Evolutionary conservation across 2,113 vertebrate species (phyloP).

Genomic region (Chlamydotis undulata): DNA sequence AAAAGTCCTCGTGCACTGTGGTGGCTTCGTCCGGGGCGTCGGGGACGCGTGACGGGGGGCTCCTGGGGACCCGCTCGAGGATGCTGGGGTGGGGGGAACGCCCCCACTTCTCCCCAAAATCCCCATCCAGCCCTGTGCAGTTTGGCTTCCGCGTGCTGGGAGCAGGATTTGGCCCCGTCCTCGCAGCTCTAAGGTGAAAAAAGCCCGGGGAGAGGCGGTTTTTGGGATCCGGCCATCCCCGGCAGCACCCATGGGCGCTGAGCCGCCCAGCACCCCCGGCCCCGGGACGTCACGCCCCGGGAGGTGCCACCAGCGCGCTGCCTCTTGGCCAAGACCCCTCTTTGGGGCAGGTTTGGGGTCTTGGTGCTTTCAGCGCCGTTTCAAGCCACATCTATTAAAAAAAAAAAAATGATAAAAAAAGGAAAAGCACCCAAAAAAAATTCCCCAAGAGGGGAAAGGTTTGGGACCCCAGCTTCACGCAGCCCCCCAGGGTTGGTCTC

Average conservation of each 20-base stretch:
- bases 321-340: not conserved
- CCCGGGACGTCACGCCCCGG: fast-evolving
- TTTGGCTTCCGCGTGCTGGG: not conserved
- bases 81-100: too few species aligned
- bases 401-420: not conserved
- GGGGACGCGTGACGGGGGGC: fast-evolving
- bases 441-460: fast-evolving
- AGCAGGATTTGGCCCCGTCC: not conserved
- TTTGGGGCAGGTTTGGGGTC: fast-evolving
- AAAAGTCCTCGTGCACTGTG: slow-evolving; percentile 70
- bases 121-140: fast-evolving
- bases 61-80: fast-evolving
- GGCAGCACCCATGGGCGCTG: not conserved
- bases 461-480: not conserved
- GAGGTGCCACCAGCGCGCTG: fast-evolving
- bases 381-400: not conserved
- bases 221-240: not conserved
- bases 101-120: not conserved
- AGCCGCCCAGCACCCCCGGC: not conserved
- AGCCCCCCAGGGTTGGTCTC: fast-evolving
- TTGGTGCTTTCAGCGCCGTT: not conserved
- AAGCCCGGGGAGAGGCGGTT: not conserved
- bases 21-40: not conserved
- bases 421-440: not conserved
- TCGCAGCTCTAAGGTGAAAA: fast-evolving